Base-by-base conservation (phyloP, 2,888 invertebrate genomes). In the Desoria tigrina region DNA sequence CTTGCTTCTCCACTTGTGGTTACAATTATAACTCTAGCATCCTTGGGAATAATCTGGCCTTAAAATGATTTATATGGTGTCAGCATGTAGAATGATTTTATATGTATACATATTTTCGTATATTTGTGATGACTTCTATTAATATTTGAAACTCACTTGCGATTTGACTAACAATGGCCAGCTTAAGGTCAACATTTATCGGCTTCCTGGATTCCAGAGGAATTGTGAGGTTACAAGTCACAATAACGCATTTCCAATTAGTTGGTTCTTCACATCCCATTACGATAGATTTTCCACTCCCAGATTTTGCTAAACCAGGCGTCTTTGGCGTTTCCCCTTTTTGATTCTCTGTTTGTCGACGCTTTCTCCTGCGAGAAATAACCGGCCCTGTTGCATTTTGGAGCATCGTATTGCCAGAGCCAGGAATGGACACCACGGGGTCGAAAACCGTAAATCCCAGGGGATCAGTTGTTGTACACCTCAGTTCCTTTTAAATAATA, bases 221-320 rank as follows among this genome's bases (percentile, higher is more conserved):
- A 18, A 26, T 23, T 6, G 28, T 54, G 16, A 54, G 11, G 18
- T 3, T 11, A 21, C 54, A 54, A 54, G 4, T 28, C 26, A 54
- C 32, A 2, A n/a, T 28, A 9, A 54, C 54, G 18, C 54, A 54
- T 54, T 54, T 54, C 54, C 54, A 54, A 27, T 54, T 26, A 16
- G 28, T 26, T 6, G n/a, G 16, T 11, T 2, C n/a, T 14, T 27
- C 32, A 18, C 54, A 54, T 6, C 28, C 54, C 28, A 54, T 16
- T n/a, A 26, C 16, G 28, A 28, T n/a, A 3, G 9, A 2, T n/a
- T 26, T 26, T 4, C 21, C 32, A 26, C 27, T 28, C 28, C 28
- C n/a, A n/a, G 32, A 4, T n/a, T n/a, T n/a, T 32, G 11, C 32
- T 11, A 11, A 32, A 32, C 11, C 32, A 32, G 16, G 28, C 27